phyloP scores from a whole-genome alignment of 2,797 vertebrate species.

The Channallabes apus region DNA sequence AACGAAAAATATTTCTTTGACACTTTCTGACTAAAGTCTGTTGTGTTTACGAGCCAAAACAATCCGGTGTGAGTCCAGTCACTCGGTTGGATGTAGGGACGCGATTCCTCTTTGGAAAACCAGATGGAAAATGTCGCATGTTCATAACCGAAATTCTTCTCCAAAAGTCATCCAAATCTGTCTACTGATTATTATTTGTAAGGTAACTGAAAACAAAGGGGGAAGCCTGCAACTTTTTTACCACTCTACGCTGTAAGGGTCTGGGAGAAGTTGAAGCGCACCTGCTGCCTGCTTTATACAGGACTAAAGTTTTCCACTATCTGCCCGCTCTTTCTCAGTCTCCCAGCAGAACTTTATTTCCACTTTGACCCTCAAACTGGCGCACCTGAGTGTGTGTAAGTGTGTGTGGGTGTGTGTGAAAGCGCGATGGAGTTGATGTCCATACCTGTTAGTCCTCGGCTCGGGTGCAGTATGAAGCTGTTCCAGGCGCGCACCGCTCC shows the following conservation, averaged over 20 bases:
- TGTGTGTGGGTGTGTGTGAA: slow-evolving; percentile 50
- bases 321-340: slow-evolving; percentile 59
- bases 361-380: slow-evolving; percentile 11
- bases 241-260: not conserved
- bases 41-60: not conserved
- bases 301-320: slow-evolving; percentile 65
- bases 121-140: slow-evolving; percentile 18
- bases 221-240: not conserved
- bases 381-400: slow-evolving; percentile 29
- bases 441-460: slow-evolving; percentile 87
- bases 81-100: slow-evolving; percentile 3
- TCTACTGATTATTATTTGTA: not conserved
- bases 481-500: slow-evolving; percentile 83
- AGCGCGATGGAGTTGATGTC: slow-evolving; percentile 57
- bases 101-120: slow-evolving; percentile 48
- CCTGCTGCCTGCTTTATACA: slow-evolving; percentile 66
- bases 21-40: too few relatives aligned
- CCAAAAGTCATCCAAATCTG: not conserved
- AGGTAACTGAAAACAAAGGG: not conserved
- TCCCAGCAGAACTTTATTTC: not conserved
- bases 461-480: slow-evolving; percentile 80
- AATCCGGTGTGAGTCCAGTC: not conserved
- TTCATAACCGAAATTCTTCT: not conserved
- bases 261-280: slow-evolving; percentile 58
- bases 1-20: not conserved